Percentiles rank a stretch among this genome's conserved stretches.
Conservation (phyloP, 2,888 invertebrate genomes). For the Melipona beecheii region DNA sequence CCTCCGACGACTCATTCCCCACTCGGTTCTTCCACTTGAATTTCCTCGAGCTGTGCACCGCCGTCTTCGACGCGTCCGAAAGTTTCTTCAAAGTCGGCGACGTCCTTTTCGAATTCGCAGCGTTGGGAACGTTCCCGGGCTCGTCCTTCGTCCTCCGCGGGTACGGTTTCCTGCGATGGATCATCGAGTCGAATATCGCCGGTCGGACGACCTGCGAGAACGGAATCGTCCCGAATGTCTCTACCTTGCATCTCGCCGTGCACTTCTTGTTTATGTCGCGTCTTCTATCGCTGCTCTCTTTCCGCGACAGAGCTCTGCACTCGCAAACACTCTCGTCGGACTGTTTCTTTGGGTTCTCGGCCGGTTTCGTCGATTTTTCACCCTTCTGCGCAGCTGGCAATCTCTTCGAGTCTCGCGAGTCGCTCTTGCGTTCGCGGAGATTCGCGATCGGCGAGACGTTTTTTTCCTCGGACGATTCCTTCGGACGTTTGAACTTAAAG, state of each 20-base stretch:
- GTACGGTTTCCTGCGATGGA: constrained; percentile 29
- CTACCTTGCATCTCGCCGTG: not conserved
- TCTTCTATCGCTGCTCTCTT: not conserved
- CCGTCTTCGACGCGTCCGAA: constrained; percentile 1
- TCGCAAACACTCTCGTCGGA: constrained; percentile 11
- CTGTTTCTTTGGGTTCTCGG: not conserved
- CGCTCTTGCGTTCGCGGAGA: not conserved
- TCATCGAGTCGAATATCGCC: constrained; percentile 21
- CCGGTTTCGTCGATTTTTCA: not conserved
- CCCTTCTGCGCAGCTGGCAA: not conserved
- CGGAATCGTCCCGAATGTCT: constrained; percentile 41
- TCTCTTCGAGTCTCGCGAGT: not conserved
- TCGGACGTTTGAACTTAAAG: not conserved
- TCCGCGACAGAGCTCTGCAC: not conserved
- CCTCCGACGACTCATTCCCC: not conserved
- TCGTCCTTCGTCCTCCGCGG: constrained; percentile 15
- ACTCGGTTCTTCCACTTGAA: not conserved
- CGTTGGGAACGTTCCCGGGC: too few species aligned
- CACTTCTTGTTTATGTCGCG: not conserved
- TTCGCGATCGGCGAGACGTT: not conserved
- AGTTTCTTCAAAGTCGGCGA: not conserved
- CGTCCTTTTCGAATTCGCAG: not conserved
- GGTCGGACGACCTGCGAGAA: constrained; percentile 27
- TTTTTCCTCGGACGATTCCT: not conserved
- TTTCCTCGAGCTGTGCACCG: not conserved